phyloP scores from a whole-genome alignment of 2,888 invertebrate genomes.

The Apodemia duryi region DNA sequence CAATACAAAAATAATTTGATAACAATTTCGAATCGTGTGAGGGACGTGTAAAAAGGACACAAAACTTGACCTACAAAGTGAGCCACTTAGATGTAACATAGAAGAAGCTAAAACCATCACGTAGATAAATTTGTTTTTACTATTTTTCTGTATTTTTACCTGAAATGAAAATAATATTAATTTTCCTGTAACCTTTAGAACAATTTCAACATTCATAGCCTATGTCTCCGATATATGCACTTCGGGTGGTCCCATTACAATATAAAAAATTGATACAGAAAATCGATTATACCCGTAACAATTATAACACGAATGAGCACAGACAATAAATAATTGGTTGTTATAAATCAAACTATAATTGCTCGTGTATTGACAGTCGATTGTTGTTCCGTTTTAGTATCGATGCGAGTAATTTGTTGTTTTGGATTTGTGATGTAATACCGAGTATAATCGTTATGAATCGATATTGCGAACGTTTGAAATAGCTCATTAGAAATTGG shows the following conservation, averaged over 20 bases:
- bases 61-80: no score
- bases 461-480: constrained; percentile 6
- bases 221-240: constrained; percentile 23
- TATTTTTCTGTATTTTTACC: not conserved
- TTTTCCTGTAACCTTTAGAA: constrained; percentile 9
- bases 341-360: constrained; percentile 43
- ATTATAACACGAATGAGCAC: constrained; percentile 47
- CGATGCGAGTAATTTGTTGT: constrained; percentile 11
- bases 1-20: no score
- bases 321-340: constrained; percentile 46
- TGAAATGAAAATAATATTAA: not conserved
- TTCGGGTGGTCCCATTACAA: constrained; percentile 40
- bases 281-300: constrained; percentile 44
- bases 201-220: constrained; percentile 1
- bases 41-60: no score
- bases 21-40: no score
- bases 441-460: constrained; percentile 6
- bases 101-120: no score
- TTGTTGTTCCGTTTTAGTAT: constrained; percentile 16
- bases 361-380: constrained; percentile 31
- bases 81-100: no score
- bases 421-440: constrained; percentile 9
- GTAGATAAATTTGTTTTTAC: no score
- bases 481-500: constrained; percentile 11
- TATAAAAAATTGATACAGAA: constrained; percentile 36